Evolutionary conservation across 2,113 vertebrate species (phyloP).

Genomic region (Neolamprologus devosi): DNA sequence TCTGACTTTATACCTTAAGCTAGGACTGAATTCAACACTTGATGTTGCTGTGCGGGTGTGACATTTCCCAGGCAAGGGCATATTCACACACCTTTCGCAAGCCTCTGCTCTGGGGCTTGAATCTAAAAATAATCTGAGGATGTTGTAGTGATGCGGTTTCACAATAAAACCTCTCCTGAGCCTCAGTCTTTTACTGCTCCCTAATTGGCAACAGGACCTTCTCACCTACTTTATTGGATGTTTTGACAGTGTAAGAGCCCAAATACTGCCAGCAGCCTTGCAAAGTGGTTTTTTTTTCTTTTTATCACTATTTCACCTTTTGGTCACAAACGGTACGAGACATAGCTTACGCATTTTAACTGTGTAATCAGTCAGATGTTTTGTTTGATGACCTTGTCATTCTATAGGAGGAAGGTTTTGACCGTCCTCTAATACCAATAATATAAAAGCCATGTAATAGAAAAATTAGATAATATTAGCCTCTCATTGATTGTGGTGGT

Average conservation of each 20-base stretch:
- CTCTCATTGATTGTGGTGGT: neutral
- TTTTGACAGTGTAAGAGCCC: constrained; percentile 43
- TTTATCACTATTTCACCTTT: neutral
- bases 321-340: neutral
- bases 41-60: constrained; percentile 32
- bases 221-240: constrained; percentile 50
- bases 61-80: constrained; percentile 53
- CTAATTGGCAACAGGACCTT: constrained; percentile 59
- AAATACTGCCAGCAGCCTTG: constrained; percentile 1
- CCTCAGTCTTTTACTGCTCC: constrained; percentile 28
- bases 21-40: constrained; percentile 39
- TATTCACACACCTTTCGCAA: constrained; percentile 53
- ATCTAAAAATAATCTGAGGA: constrained; percentile 55
- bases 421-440: neutral
- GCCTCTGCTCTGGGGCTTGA: constrained; percentile 14
- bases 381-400: neutral
- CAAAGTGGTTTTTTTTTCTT: neutral
- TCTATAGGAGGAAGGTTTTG: neutral
- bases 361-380: neutral
- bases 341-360: neutral
- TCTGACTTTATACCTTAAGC: constrained; percentile 53
- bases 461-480: neutral
- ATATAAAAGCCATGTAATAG: neutral
- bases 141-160: constrained; percentile 31
- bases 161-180: constrained; percentile 44